phyloP scores from a whole-genome alignment of 2,113 vertebrate species.

The Axis porcinus region DNA sequence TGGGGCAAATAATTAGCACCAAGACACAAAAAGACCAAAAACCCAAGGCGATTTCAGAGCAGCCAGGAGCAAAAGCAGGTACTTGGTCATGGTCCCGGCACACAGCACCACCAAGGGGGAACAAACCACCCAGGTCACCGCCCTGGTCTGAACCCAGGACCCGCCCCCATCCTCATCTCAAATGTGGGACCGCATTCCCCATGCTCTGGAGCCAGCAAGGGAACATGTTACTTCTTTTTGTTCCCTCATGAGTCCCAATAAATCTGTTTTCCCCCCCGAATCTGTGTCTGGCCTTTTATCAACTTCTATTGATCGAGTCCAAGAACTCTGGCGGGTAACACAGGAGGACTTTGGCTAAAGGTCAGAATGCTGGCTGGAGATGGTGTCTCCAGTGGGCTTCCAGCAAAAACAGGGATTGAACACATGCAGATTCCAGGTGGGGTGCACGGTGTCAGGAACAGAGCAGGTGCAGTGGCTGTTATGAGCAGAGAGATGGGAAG shows the following conservation, averaged over 20 bases:
- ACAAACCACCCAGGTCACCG: background rate
- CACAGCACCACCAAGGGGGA: background rate
- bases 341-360: background rate
- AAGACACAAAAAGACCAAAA: background rate
- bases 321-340: background rate
- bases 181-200: background rate
- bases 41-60: background rate
- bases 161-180: background rate
- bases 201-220: background rate
- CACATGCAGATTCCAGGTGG: fast-evolving
- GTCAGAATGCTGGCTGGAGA: background rate
- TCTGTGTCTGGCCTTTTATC: background rate
- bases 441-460: background rate
- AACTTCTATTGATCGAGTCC: background rate
- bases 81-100: background rate
- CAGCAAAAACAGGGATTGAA: no score
- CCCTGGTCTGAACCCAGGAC: background rate
- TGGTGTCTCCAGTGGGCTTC: background rate
- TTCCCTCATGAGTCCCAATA: background rate
- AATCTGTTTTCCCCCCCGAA: background rate
- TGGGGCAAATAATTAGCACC: background rate
- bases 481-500: background rate
- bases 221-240: background rate
- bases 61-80: background rate
- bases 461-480: background rate